Evolutionary conservation across 2,113 vertebrate species (phyloP).

Genomic region (Cephalopholis sonnerati): DNA sequence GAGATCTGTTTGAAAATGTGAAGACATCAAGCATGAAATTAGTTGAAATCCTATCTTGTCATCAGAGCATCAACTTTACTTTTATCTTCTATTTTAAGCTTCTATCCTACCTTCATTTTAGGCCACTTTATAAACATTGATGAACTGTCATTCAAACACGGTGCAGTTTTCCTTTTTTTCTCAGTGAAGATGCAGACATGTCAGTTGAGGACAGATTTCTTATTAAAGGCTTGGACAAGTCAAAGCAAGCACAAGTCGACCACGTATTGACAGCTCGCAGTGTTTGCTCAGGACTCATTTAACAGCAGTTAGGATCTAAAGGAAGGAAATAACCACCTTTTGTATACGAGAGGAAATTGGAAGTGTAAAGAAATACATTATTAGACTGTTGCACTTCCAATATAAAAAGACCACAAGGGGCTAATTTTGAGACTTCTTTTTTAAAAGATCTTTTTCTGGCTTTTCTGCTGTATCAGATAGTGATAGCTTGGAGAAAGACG

Average conservation of each 20-base stretch:
- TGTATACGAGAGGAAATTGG: slow-evolving; percentile 4
- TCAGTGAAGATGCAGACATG: neutral
- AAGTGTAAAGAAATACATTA: neutral
- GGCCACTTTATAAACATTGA: neutral
- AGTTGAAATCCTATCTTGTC: slow-evolving; percentile 25
- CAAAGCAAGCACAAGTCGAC: neutral
- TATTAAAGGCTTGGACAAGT: neutral
- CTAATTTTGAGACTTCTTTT: neutral
- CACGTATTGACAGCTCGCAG: slow-evolving; percentile 21
- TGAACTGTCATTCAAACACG: slow-evolving; percentile 10
- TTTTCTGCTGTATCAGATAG: too few species aligned
- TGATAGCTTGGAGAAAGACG: too few species aligned
- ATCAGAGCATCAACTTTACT: slow-evolving; percentile 11
- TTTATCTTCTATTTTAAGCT: slow-evolving; percentile 16
- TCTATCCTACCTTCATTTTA: neutral
- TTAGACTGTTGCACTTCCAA: neutral
- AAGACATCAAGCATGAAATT: slow-evolving; percentile 44
- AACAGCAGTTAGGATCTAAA: slow-evolving; percentile 8
- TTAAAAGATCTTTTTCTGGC: too few species aligned
- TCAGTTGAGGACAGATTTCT: slow-evolving; percentile 1
- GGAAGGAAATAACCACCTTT: slow-evolving; percentile 11
- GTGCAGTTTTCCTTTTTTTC: neutral
- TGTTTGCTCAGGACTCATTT: slow-evolving; percentile 17
- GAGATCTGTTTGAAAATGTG: slow-evolving; percentile 4
- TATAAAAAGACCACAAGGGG: neutral